These are phyloP conservation scores for Cyprinus carpio DNA, from an alignment of 2,113 vertebrate genomes.

Conservation along the genomic window DNA sequence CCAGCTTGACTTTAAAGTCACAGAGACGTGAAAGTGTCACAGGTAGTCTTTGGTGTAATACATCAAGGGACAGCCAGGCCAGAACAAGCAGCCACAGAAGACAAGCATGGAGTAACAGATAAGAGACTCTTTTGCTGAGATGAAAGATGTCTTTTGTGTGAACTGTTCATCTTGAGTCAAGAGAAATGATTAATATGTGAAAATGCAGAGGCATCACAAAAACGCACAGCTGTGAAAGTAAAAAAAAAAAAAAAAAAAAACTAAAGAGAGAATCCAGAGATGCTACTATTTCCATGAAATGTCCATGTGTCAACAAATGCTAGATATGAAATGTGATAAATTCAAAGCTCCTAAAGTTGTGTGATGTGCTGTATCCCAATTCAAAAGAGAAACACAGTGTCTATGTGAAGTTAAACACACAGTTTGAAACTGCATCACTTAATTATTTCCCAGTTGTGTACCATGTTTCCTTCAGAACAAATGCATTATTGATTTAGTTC, in stretches of 20 bases:
- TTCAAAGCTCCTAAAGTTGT: not conserved
- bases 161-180: constrained; percentile 19
- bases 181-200: constrained; percentile 18
- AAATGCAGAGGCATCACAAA: not conserved
- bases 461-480: not conserved
- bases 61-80: constrained; percentile 36
- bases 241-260: too few relatives aligned
- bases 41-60: constrained; percentile 38
- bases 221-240: not conserved
- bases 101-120: constrained; percentile 7
- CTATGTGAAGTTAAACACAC: not conserved
- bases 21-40: constrained; percentile 37
- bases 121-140: constrained; percentile 16
- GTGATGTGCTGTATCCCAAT: not conserved
- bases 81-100: constrained; percentile 29
- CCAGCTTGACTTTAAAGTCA: constrained; percentile 33
- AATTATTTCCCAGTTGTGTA: not conserved
- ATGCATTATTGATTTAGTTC: constrained; percentile 2
- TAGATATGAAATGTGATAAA: not conserved
- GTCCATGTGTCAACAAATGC: not conserved
- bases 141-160: constrained; percentile 10
- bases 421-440: not conserved
- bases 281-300: not conserved
- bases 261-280: not conserved
- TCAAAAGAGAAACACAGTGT: not conserved